Base-by-base conservation (phyloP, 2,113 vertebrate genomes). In the Turdus rufiventris region DNA sequence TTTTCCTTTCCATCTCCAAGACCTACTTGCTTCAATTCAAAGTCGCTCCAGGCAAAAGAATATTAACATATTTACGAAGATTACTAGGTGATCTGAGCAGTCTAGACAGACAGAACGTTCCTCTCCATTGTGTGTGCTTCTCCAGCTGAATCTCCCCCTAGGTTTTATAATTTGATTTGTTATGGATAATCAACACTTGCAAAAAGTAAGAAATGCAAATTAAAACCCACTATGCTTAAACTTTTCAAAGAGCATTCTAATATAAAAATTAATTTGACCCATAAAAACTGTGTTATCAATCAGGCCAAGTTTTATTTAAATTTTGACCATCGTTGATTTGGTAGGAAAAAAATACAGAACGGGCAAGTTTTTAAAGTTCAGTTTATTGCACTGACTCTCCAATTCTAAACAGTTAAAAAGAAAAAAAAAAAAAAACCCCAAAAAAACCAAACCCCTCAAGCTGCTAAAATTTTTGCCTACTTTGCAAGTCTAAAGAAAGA, bases 401-500 rank as follows among this genome's bases (percentile, higher is more conserved):
- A 58, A 57, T 93, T 78, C 91, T 73, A 93, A 92, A 66, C 17
- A 86, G 89, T 76, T 80, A 73, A 94, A 93, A 85, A 43, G 61
- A 84, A 88, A 76, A 90, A 95, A 97, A 96, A 50, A 50, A 51
- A 18, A n/a, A n/a, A n/a, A n/a, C n/a, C n/a, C n/a, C n/a, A n/a
- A n/a, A n/a, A n/a, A n/a, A n/a, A n/a, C 42, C 17, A 43, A 26
- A 6, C 65, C 91, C 38, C 65, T 92, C 93, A 75, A 90, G 93
- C 94, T 93, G 93, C 90, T 86, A 81, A 91, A 85, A 42, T 94
- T 97, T 95, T 94, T 96, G 92, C 88, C 92, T 94, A n/a, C 79
- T 97, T 96, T 92, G 85, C 92, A 93, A 95, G 85, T 86, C 94
- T 94, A 95, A 94, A 93, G 93, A 95, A 95, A 95, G 85, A 95